Evolutionary conservation across 2,113 vertebrate genomes (phyloP), one percentile per base, ranked within the genome.

Genomic region (Chunga burmeisteri): DNA sequence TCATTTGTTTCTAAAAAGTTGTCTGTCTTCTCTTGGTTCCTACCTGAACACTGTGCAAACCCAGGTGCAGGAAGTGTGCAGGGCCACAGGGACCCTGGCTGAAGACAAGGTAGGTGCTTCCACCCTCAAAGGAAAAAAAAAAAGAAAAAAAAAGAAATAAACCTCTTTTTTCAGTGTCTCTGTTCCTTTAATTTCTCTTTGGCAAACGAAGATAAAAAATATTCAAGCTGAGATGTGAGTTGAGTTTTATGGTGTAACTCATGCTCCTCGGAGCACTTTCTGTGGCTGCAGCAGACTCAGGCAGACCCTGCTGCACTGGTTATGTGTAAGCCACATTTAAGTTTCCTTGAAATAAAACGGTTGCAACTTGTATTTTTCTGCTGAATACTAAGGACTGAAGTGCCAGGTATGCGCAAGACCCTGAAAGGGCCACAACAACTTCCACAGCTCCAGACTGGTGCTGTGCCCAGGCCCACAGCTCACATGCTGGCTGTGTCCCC

Each of bases 281-380:
- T 1, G 34, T 4, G 10, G 30, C 29, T 30, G 47, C 50, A 23
- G 44, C 19, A 20, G 62, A 34, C 27, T 17, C 10, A 18, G n/a
- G 16, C 6, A 36, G 50, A 11, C 22, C 49, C 46, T 14, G n/a
- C 38, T 50, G 7, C 7, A 0, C 1, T 0, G 0, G n/a, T 18
- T 46, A 1, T 9, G 1, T 0, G 0, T 3, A 11, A 46, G 34
- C 34, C 26, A 14, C 13, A 0, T 14, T 47, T 42, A 34, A 7
- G 14, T 17, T 49, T 34, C 34, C 26, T 15, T 14, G n/a, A 46
- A 26, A 2, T 7, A 9, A 2, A 7, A 10, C 0, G 15, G 8
- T 3, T 16, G 75, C 21, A 5, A 16, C 20, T 7, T 30, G 7
- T 8, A 11, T 17, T 44, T 4, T 12, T 47, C 32, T 10, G 22